Conservation (phyloP, 2,888 invertebrate genomes). For the Eupithecia subfuscata region DNA sequence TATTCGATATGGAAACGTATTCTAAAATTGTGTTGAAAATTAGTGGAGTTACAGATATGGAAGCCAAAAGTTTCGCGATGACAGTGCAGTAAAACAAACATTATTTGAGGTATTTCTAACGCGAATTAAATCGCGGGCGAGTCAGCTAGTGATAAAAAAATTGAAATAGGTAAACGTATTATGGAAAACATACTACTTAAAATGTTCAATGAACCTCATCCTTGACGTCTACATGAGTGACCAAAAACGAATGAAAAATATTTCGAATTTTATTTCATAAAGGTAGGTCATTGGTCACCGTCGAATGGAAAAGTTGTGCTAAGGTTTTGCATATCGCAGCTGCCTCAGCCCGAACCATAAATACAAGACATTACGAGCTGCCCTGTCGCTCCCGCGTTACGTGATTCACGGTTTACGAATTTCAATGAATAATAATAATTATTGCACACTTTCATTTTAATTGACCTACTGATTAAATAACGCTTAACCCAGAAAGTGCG, state of each 20-base stretch:
- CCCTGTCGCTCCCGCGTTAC: constrained; percentile 75
- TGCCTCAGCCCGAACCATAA: constrained; percentile 66
- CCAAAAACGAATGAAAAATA: background rate
- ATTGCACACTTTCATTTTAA: constrained; percentile 61
- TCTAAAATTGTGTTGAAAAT: no score
- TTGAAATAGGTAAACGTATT: no score
- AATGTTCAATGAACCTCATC: background rate
- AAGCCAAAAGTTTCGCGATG: no score
- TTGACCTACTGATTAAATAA: constrained; percentile 48
- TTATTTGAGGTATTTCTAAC: no score
- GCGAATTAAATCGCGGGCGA: no score
- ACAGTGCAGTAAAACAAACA: no score
- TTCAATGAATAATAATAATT: constrained; percentile 61
- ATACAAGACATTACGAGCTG: constrained; percentile 76
- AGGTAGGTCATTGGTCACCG: constrained; percentile 4
- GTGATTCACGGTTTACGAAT: constrained; percentile 66
- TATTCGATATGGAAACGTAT: no score
- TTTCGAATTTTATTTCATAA: background rate
- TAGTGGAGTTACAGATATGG: no score
- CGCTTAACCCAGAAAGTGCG: constrained; percentile 18
- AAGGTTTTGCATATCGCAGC: constrained; percentile 76
- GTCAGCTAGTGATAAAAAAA: no score
- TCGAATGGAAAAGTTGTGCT: constrained; percentile 58
- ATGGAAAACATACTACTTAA: background rate
- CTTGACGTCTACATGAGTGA: background rate